phyloP scores from a whole-genome alignment of 2,888 invertebrate genomes.

The Anagyrus pseudococci region DNA sequence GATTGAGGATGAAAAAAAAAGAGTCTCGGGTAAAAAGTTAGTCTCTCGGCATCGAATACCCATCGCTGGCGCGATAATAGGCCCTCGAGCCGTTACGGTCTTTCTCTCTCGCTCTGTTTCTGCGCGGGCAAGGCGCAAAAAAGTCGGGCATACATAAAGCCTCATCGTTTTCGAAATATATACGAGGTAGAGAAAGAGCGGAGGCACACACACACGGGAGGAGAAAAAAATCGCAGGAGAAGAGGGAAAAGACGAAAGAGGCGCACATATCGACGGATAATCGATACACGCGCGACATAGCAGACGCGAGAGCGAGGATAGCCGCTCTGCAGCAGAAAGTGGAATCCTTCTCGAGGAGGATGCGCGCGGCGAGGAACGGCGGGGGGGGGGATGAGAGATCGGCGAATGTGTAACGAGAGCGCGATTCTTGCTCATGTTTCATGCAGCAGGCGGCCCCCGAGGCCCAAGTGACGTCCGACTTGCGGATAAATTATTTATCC shows the following conservation, averaged over 20 bases:
- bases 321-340: neutral
- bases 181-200: neutral
- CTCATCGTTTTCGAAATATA: slow-evolving; percentile 13
- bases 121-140: slow-evolving; percentile 2
- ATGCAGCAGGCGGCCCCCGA: slow-evolving; percentile 31
- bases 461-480: slow-evolving; percentile 8
- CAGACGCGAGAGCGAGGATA: too few relatives aligned
- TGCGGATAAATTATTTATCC: slow-evolving; percentile 37
- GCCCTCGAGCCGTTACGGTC: too few relatives aligned
- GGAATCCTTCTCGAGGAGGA: neutral
- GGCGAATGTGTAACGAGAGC: slow-evolving; percentile 28
- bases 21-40: too few relatives aligned
- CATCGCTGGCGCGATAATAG: too few relatives aligned
- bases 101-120: too few relatives aligned
- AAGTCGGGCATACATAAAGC: slow-evolving; percentile 9
- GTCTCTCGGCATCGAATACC: too few relatives aligned
- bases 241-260: neutral
- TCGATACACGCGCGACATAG: slow-evolving; percentile 20
- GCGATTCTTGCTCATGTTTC: slow-evolving; percentile 35
- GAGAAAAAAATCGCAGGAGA: neutral
- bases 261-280: slow-evolving; percentile 27
- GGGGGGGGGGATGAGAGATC: neutral
- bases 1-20: too few relatives aligned
- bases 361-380: neutral
- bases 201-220: neutral